phyloP scores from a whole-genome alignment of 2,797 vertebrate species.

The Scomberomorus guttatus region DNA sequence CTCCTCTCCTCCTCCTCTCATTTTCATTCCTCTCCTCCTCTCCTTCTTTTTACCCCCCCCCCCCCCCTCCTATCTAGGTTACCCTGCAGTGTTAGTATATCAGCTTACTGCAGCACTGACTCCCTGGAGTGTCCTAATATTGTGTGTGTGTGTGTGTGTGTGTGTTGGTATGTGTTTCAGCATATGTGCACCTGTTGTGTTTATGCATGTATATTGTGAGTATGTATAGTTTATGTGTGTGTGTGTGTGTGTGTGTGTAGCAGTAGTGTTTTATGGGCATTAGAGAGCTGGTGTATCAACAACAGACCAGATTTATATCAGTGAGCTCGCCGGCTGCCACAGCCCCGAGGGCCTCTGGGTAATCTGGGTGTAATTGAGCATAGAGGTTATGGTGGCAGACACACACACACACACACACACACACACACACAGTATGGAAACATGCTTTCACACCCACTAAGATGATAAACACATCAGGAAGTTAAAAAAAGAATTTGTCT shows the following conservation, averaged over 20 bases:
- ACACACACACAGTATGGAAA: constrained; percentile 5
- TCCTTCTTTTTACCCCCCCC: too few relatives aligned
- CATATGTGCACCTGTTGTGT: too few relatives aligned
- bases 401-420: constrained; percentile 37
- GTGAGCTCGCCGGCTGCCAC: constrained; percentile 67
- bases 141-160: constrained; percentile 41
- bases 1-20: not conserved
- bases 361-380: constrained; percentile 82
- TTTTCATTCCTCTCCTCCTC: too few relatives aligned
- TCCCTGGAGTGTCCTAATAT: constrained; percentile 20
- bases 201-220: too few relatives aligned
- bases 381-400: constrained; percentile 69
- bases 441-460: too few relatives aligned
- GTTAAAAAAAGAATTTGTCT: too few relatives aligned
- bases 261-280: constrained; percentile 65
- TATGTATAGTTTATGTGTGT: constrained; percentile 1
- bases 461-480: too few relatives aligned
- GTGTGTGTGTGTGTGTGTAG: constrained; percentile 17
- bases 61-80: constrained; percentile 16
- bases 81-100: constrained; percentile 55
- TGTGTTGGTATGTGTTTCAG: not conserved
- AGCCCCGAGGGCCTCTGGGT: constrained; percentile 77
- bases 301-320: constrained; percentile 77
- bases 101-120: constrained; percentile 35
- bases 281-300: constrained; percentile 65